Evolutionary conservation across 1,140 invertebrate species (phyloP).

Genomic region (Oncopodura yosiiana): DNA sequence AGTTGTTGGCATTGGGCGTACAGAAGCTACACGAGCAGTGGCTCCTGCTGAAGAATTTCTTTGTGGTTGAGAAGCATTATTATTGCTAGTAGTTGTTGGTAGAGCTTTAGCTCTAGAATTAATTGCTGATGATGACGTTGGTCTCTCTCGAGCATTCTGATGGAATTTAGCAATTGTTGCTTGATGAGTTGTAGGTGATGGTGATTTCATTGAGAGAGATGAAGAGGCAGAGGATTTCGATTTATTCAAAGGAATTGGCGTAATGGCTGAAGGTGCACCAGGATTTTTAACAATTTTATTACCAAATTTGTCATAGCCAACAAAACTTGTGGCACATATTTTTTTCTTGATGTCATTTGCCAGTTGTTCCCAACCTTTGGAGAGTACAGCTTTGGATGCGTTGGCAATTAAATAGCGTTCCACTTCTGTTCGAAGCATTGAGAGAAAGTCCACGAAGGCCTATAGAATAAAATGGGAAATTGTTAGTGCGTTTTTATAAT

Average conservation of each 20-base stretch:
- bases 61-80: too few species aligned
- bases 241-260: neutral
- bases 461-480: conserved; percentile 21
- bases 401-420: conserved; percentile 35
- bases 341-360: conserved; percentile 24
- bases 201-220: neutral
- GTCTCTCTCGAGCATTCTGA: neutral
- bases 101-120: neutral
- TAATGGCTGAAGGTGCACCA: neutral
- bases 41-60: too few species aligned
- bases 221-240: neutral
- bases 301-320: conserved; percentile 32
- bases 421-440: conserved; percentile 36
- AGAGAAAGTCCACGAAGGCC: conserved; percentile 37
- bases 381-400: conserved; percentile 30
- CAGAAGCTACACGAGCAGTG: neutral
- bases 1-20: neutral
- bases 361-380: conserved; percentile 30
- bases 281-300: conserved; percentile 26
- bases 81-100: too few species aligned
- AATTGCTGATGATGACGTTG: neutral
- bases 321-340: conserved; percentile 30
- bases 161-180: neutral
- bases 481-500: too few species aligned
- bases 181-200: neutral